Conservation (phyloP, 2,113 vertebrate species). For the Lontra canadensis region DNA sequence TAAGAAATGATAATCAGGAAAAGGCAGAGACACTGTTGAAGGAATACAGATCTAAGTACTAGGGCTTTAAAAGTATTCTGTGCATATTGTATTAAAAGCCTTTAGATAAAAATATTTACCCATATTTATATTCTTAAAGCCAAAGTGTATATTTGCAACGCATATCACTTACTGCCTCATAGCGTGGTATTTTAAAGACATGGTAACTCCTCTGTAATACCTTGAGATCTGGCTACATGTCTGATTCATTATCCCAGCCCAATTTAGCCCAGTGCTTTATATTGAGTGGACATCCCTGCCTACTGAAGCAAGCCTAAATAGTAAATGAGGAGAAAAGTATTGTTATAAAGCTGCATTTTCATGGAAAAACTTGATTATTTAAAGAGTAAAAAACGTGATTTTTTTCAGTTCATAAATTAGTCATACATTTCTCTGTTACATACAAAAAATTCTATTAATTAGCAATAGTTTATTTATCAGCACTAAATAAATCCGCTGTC, state of each 20-base stretch:
- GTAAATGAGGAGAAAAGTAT: neutral
- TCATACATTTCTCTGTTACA: neutral
- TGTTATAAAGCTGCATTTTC: neutral
- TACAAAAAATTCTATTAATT: neutral
- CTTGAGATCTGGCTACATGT: neutral
- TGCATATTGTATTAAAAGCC: neutral
- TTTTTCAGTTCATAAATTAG: neutral
- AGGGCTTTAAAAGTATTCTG: neutral
- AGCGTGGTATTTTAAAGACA: neutral
- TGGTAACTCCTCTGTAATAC: neutral
- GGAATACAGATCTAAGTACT: neutral
- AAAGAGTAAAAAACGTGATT: neutral
- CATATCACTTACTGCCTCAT: neutral
- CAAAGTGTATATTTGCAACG: neutral
- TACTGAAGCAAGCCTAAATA: neutral
- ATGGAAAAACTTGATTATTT: neutral
- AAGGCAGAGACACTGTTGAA: neutral
- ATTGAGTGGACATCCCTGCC: neutral
- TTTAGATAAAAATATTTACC: conserved; percentile 30
- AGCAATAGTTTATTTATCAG: neutral
- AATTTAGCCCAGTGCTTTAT: neutral
- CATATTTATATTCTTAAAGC: neutral
- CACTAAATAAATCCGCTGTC: neutral
- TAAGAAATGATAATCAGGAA: neutral
- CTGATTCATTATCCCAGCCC: neutral